These are phyloP conservation scores for Corvus cornix DNA, from an alignment of 2,113 vertebrate genomes.

Conservation along the genomic window DNA sequence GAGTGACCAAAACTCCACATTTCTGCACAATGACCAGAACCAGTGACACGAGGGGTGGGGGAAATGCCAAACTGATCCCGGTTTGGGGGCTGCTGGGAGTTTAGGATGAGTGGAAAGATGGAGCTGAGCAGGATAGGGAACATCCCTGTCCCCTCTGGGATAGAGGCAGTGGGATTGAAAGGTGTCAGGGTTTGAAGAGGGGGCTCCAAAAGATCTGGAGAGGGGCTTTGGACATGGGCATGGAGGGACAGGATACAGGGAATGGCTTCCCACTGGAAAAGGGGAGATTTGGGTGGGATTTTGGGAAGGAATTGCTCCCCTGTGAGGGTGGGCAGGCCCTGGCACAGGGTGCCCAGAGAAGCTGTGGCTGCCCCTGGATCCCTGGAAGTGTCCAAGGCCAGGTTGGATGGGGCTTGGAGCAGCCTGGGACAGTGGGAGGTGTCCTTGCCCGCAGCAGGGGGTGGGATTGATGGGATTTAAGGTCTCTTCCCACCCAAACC, in stretches of 20 bases:
- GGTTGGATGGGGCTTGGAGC: neutral
- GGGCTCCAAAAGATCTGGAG: neutral
- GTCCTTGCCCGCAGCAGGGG: neutral
- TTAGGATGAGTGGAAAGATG: fast-evolving
- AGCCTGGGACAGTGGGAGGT: fast-evolving
- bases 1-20: neutral
- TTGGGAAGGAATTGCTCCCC: fast-evolving
- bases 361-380: neutral
- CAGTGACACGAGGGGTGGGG: neutral
- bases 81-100: neutral
- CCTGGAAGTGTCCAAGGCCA: neutral
- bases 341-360: neutral
- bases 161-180: neutral
- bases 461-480: neutral
- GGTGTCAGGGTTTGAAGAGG: neutral
- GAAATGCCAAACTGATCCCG: neutral
- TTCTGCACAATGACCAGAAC: neutral
- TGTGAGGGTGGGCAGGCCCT: fast-evolving
- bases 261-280: neutral
- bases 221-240: neutral
- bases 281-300: neutral
- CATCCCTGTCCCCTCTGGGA: neutral
- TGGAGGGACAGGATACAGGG: neutral
- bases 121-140: neutral
- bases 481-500: neutral